Conservation (phyloP, 2,797 vertebrate species). For the Lithobates sylvaticus region DNA sequence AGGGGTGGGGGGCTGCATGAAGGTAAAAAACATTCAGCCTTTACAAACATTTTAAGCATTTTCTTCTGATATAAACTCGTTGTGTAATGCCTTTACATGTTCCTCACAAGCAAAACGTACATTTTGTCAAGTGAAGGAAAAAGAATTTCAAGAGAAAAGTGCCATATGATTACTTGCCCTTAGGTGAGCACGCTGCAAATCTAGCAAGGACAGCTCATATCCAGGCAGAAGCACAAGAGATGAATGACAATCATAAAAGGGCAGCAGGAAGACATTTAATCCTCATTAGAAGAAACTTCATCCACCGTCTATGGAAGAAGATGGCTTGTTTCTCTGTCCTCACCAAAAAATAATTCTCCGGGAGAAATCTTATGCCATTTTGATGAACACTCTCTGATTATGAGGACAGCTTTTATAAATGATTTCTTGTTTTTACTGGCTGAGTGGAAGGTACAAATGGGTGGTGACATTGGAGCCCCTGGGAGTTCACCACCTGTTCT, state of each 20-base stretch:
- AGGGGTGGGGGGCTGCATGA: no score
- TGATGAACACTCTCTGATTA: constrained; percentile 38
- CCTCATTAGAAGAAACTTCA: constrained; percentile 56
- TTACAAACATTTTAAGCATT: no score
- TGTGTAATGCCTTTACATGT: neutral
- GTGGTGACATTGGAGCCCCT: neutral
- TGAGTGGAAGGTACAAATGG: constrained; percentile 14
- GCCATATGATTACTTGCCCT: constrained; percentile 9
- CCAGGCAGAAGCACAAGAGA: constrained; percentile 29
- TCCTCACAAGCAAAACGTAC: neutral
- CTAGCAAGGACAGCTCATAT: constrained; percentile 31
- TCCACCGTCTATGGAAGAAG: constrained; percentile 28
- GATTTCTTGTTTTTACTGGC: neutral
- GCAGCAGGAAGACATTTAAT: constrained; percentile 51
- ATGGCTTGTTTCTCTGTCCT: constrained; percentile 16
- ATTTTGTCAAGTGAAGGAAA: constrained; percentile 1
- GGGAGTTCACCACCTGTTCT: constrained; percentile 17
- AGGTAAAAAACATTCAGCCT: no score
- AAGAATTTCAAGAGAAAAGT: constrained; percentile 7
- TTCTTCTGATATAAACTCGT: neutral
- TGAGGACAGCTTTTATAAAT: constrained; percentile 15
- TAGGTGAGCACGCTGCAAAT: constrained; percentile 16
- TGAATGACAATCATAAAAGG: constrained; percentile 33
- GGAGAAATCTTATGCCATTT: constrained; percentile 33
- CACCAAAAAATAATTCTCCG: constrained; percentile 39